Base-by-base conservation (phyloP, 2,888 invertebrate species). In the Boloria euphrosyne region DNA sequence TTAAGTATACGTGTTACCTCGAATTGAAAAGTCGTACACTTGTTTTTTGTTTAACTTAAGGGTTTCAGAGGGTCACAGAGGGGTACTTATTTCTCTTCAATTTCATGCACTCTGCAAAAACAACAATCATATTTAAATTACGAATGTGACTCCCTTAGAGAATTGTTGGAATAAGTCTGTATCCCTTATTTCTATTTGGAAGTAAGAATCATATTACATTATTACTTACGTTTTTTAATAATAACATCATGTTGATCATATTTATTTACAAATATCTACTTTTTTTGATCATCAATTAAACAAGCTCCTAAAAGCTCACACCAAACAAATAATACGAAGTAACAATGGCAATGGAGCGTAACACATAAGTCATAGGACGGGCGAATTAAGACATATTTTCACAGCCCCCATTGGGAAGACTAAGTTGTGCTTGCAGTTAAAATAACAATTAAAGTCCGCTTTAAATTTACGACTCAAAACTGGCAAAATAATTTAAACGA, bases 361-460 rank as follows among this genome's bases (percentile, higher is more conserved):
- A 62, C 69, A 89, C 88, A 85, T 89, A 86, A 91, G 90, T 90
- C 89, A 90, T 89, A 87, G 84, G 86, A 85, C 78, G 80, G 79
- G 80, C 81, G 90, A 89, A 91, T 91, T 87, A 91, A 91, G 90
- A 90, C 90, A 89, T 90, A 90, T 90, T 90, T 91, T 86, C 85
- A 81, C 81, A 75, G 79, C 82, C 85, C 85, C 82, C 75, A 74
- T 75, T 73, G 79, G 74, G 60, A 80, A 84, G 83, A 85, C 87
- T 85, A 87, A 85, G 88, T 89, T 85, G 85, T 87, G 85, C 85
- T 89, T 87, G 90, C 92, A 91, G 90, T 92, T 90, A 92, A 91
- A 92, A 89, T 90, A 90, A 92, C 90, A 92, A 92, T 92, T 92
- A 92, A 92, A 92, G 91, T 92, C 92, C 83, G 80, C 81, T 80